Evolutionary conservation across 2,797 vertebrate genomes (phyloP).

Genomic region (Rhincodon typus): DNA sequence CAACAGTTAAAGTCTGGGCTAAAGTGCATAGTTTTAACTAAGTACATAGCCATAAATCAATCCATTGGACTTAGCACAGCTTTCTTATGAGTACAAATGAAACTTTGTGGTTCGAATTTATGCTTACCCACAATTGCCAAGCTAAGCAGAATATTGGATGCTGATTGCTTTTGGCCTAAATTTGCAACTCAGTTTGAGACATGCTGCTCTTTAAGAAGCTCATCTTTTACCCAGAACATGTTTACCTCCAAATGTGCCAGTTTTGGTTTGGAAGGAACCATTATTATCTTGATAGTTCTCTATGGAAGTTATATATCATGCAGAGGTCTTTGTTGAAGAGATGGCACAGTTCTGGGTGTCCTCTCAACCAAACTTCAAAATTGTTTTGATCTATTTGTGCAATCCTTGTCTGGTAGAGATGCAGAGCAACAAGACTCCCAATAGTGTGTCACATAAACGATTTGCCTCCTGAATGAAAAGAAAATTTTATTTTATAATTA

Average conservation of each 20-base stretch:
- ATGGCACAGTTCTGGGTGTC: background rate
- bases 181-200: background rate
- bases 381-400: background rate
- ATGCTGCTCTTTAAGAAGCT: background rate
- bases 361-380: background rate
- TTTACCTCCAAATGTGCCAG: background rate
- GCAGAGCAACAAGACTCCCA: background rate
- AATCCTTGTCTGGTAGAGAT: background rate
- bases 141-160: constrained; percentile 18
- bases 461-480: background rate
- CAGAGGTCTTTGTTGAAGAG: background rate
- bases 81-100: background rate
- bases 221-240: background rate
- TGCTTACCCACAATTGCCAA: background rate
- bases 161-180: background rate
- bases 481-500: background rate
- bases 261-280: background rate
- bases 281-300: background rate
- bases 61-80: background rate
- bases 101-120: background rate
- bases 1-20: background rate
- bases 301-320: background rate
- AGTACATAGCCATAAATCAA: background rate
- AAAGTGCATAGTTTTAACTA: background rate
- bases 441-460: background rate